phyloP scores from a whole-genome alignment of 64 coral and sea anemone genomes.

The Montipora capricornis region DNA sequence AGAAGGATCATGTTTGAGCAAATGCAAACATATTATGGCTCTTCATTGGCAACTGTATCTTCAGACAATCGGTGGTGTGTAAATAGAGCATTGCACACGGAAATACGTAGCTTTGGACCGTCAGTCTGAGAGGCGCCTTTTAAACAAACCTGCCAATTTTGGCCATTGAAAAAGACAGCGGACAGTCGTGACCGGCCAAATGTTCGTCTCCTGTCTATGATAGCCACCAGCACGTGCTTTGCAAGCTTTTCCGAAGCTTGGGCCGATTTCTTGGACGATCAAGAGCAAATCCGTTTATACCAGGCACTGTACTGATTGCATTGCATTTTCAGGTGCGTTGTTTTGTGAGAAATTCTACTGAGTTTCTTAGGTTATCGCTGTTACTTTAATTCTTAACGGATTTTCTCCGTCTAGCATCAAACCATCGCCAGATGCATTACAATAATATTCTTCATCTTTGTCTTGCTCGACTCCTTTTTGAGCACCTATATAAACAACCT shows the following conservation, averaged over 20 bases:
- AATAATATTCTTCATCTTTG: too few species aligned
- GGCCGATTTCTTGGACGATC: too few species aligned
- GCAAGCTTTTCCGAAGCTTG: not conserved
- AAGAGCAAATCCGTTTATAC: not conserved
- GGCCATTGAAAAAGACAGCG: not conserved
- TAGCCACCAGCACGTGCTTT: not conserved
- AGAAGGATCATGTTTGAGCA: not conserved
- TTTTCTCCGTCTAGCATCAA: too few species aligned
- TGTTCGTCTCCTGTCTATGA: not conserved
- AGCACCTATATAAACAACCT: too few species aligned
- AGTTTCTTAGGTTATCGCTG: too few species aligned
- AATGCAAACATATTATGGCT: conserved; percentile 10
- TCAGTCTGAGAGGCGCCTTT: conserved; percentile 21
- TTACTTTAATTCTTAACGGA: too few species aligned
- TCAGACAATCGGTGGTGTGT: conserved; percentile 29
- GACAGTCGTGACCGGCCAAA: not conserved
- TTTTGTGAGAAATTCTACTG: too few species aligned
- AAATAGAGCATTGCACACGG: conserved; percentile 18
- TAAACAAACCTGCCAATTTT: conserved; percentile 37
- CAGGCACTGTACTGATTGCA: too few species aligned
- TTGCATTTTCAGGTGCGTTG: too few species aligned
- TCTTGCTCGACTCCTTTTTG: too few species aligned
- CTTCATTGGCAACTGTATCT: conserved; percentile 38
- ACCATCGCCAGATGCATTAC: too few species aligned
- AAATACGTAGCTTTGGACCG: conserved; percentile 26